Evolutionary conservation across 1,140 invertebrate species (phyloP).

Genomic region (Philotrypesis tridentata): DNA sequence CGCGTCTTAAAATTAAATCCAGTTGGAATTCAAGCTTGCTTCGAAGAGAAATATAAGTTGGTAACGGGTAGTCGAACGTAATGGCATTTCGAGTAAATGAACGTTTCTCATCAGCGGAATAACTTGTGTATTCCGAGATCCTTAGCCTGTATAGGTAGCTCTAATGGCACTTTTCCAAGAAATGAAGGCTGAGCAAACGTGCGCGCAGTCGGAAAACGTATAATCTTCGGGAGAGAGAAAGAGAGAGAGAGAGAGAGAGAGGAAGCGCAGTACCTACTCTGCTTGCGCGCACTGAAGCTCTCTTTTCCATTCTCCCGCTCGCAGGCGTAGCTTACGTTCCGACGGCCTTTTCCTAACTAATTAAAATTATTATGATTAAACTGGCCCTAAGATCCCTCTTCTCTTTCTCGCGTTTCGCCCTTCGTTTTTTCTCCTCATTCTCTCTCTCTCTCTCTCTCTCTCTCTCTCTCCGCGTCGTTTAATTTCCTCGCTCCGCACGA

Average conservation of each 20-base stretch:
- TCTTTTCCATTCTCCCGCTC: not conserved
- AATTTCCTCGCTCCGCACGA: conserved; percentile 5
- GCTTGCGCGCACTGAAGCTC: too few species aligned
- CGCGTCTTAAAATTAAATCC: too few species aligned
- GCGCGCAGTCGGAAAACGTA: not conserved
- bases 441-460: not conserved
- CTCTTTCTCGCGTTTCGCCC: not conserved
- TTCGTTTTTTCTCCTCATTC: too few species aligned
- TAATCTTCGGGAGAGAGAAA: not conserved
- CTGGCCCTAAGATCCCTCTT: not conserved
- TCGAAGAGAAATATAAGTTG: too few species aligned
- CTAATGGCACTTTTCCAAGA: not conserved
- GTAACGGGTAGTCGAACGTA: not conserved
- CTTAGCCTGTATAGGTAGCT: not conserved
- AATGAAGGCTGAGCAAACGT: not conserved
- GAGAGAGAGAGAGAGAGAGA: too few species aligned
- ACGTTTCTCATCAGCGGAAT: not conserved
- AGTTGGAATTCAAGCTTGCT: too few species aligned
- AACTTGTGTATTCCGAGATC: not conserved
- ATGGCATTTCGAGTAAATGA: conserved; percentile 7
- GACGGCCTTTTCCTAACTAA: conserved; percentile 20
- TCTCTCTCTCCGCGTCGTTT: not conserved
- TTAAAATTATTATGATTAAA: conserved; percentile 51
- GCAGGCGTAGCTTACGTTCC: not conserved
- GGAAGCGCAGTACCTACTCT: not conserved